These are phyloP conservation scores for Muscina levida DNA, from an alignment of 2,888 invertebrate species.

Conservation along the genomic window DNA sequence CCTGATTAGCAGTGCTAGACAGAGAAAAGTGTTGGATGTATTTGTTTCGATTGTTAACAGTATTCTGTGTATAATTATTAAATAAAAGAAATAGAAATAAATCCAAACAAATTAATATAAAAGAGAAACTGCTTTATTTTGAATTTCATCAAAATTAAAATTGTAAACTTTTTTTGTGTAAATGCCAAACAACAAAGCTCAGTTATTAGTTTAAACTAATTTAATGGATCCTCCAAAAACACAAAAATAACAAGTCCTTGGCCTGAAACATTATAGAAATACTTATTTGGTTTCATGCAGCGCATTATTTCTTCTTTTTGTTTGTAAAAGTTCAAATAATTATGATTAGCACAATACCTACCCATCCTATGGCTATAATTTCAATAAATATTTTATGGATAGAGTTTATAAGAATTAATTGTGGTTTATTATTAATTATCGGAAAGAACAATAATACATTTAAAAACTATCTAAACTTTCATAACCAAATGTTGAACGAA, in stretches of 20 bases:
- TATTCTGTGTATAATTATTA: slow-evolving; percentile 69
- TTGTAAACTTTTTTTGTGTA: slow-evolving; percentile 8
- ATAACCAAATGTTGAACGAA: slow-evolving; percentile 43
- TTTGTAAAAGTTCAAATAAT: slow-evolving; percentile 10
- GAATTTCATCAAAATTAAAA: slow-evolving; percentile 9
- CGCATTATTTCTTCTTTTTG: slow-evolving; percentile 11
- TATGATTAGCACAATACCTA: slow-evolving; percentile 17
- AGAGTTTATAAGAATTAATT: slow-evolving; percentile 2
- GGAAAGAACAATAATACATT: slow-evolving; percentile 23
- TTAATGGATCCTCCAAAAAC: neutral
- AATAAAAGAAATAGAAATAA: slow-evolving; percentile 57
- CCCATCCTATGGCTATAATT: slow-evolving; percentile 35
- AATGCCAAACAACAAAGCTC: slow-evolving; percentile 40
- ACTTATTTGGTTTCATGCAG: neutral
- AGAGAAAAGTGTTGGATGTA: slow-evolving; percentile 22
- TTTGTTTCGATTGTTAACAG: slow-evolving; percentile 69
- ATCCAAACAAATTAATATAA: slow-evolving; percentile 61
- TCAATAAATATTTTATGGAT: slow-evolving; percentile 8
- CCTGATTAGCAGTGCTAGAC: slow-evolving; percentile 27
- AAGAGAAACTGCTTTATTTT: slow-evolving; percentile 20
- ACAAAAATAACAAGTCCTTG: neutral
- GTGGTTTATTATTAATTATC: slow-evolving; percentile 26
- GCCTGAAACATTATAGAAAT: neutral
- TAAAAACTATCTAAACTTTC: neutral
- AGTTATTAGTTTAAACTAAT: slow-evolving; percentile 15